Evolutionary conservation across 2,797 vertebrate species (phyloP), one percentile per base, ranked within the genome.

Genomic region (Brotula barbata): DNA sequence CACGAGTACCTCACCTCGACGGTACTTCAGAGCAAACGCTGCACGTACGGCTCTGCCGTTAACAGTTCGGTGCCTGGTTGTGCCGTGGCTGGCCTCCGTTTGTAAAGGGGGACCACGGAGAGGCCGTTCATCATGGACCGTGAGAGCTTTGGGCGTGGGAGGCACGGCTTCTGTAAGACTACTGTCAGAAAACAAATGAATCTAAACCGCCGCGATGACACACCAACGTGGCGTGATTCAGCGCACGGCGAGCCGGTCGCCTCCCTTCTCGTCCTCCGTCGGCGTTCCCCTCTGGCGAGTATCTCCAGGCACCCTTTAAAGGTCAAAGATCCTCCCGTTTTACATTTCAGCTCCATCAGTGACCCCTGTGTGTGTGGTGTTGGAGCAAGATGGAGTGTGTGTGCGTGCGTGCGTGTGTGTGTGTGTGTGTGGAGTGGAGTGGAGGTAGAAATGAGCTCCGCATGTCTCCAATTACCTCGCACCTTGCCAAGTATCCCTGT

Each of bases 261-360:
- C n/a, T n/a, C n/a, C n/a, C n/a, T n/a, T n/a, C n/a, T n/a, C n/a
- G n/a, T n/a, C n/a, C n/a, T n/a, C n/a, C n/a, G n/a, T n/a, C n/a
- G n/a, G n/a, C n/a, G n/a, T 36, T 53, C 44, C 51, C 40, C 46
- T 75, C 86, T 79, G 78, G 56, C 53, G 61, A 77, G 56, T 48
- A 25, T 80, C 83, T 78, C 50, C 57, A 60, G 69, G 75, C 81
- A 68, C 73, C 73, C 50, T 25, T 58, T 17, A 74, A 64, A 81
- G 69, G 81, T 84, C 78, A 82, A 40, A 76, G 33, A 57, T 20
- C 47, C 49, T 52, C 46, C 58, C 20, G 7, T 37, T 76, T 65
- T 48, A 45, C 57, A 58, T 70, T 64, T 74, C 81, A 73, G 41
- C 74, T 55, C 64, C 58, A 16, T 16, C 14, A 2, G 25, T 58